Conservation (phyloP, 2,797 vertebrate genomes). For the Cossypha caffra region DNA sequence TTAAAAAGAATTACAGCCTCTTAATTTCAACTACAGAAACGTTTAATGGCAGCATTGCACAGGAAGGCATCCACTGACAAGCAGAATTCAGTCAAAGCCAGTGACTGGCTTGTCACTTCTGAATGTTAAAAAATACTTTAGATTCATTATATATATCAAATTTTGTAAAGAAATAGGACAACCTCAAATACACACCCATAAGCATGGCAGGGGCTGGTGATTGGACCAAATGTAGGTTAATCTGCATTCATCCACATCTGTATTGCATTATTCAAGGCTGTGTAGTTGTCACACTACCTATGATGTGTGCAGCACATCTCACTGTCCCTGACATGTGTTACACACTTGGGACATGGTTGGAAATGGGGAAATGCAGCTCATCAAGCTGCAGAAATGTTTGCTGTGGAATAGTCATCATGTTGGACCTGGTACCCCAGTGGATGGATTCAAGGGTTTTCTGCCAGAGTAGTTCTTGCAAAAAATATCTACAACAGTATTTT, state of each 20-base stretch:
- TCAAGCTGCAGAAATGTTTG: not conserved
- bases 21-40: not conserved
- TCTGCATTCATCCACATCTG: not conserved
- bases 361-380: not conserved
- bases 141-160: not conserved
- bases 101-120: not conserved
- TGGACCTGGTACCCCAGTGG: not conserved
- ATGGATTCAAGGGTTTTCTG: not conserved
- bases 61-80: not conserved
- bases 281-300: not conserved
- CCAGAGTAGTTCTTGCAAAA: not conserved
- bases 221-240: not conserved
- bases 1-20: not conserved
- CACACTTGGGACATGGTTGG: not conserved
- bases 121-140: not conserved
- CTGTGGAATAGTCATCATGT: not conserved
- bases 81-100: not conserved
- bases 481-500: not conserved
- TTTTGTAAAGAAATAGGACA: not conserved
- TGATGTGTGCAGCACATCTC: not conserved
- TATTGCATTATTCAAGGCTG: not conserved
- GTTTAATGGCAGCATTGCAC: fast-evolving
- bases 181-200: not conserved
- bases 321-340: not conserved
- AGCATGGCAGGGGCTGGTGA: not conserved